Percentiles rank a stretch among this genome's conserved stretches.
These are phyloP conservation scores for Nysson spinosus DNA, from an alignment of 2,888 invertebrate genomes.

Conservation along the genomic window DNA sequence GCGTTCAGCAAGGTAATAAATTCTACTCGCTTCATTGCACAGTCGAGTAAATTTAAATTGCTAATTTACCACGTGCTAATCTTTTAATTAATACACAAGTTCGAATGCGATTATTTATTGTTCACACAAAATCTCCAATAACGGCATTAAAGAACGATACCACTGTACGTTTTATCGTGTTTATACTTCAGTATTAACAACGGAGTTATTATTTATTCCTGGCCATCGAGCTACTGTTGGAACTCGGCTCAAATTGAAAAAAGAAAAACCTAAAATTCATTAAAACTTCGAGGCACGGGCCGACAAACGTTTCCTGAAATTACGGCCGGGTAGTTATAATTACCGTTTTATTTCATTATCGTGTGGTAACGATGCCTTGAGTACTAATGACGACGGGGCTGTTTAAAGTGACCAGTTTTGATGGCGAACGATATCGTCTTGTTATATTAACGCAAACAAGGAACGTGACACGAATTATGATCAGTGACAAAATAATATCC, in stretches of 20 bases:
- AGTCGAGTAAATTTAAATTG: too few species aligned
- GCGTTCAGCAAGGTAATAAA: too few species aligned
- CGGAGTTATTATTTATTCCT: background rate
- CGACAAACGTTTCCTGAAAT: conserved; percentile 12
- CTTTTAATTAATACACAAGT: too few species aligned
- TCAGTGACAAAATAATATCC: background rate
- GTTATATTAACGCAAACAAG: conserved; percentile 4
- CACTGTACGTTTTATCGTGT: background rate
- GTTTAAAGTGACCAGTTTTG: conserved; percentile 18
- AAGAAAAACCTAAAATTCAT: conserved; percentile 26
- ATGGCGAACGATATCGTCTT: conserved; percentile 8
- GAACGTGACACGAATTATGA: conserved; percentile 2
- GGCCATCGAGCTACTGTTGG: background rate
- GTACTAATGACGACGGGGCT: conserved; percentile 8
- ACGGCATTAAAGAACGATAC: conserved; percentile 4
- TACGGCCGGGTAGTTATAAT: conserved; percentile 18
- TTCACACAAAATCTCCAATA: too few species aligned
- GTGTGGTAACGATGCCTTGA: conserved; percentile 1
- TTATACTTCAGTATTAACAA: conserved; percentile 1
- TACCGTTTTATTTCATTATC: conserved; percentile 28
- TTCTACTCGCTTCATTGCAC: too few species aligned
- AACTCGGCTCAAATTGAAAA: background rate
- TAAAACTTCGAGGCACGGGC: conserved; percentile 7
- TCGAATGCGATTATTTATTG: too few species aligned
- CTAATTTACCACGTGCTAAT: too few species aligned